These are phyloP conservation scores for Vombatus ursinus DNA, from an alignment of 2,113 vertebrate genomes.

Conservation along the genomic window DNA sequence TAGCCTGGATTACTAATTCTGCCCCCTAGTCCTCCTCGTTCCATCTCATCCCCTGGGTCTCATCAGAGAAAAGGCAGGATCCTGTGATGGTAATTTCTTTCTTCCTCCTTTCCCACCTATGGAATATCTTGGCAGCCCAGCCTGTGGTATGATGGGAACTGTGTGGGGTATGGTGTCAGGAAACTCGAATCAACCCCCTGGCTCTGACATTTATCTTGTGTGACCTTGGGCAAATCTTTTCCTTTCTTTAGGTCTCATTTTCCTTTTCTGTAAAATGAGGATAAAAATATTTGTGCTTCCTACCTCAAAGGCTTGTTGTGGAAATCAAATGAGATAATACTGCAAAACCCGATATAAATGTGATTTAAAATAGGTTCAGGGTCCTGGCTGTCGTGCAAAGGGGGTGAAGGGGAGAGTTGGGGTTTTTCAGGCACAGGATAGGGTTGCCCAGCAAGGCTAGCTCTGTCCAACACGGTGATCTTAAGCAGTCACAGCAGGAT, in stretches of 20 bases:
- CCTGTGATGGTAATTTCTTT: background rate
- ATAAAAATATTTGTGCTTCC: background rate
- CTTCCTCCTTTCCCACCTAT: background rate
- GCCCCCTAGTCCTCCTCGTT: background rate
- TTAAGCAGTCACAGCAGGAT: background rate
- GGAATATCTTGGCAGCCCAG: background rate
- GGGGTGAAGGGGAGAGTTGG: background rate
- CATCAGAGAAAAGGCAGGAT: background rate
- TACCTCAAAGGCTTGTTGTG: background rate
- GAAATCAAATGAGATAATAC: background rate
- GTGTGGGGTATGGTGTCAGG: background rate
- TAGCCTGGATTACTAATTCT: background rate
- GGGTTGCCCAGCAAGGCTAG: background rate
- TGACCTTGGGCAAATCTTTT: background rate
- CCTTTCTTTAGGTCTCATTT: background rate
- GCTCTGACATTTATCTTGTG: background rate
- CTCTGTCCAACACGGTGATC: background rate
- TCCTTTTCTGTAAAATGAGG: background rate
- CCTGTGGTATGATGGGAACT: background rate
- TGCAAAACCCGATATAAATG: background rate
- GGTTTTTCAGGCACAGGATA: background rate
- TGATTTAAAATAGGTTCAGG: background rate
- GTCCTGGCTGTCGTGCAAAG: background rate
- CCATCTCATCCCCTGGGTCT: background rate
- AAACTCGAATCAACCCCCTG: background rate